Conservation (phyloP, 2,113 vertebrate genomes). For the Willisornis vidua region DNA sequence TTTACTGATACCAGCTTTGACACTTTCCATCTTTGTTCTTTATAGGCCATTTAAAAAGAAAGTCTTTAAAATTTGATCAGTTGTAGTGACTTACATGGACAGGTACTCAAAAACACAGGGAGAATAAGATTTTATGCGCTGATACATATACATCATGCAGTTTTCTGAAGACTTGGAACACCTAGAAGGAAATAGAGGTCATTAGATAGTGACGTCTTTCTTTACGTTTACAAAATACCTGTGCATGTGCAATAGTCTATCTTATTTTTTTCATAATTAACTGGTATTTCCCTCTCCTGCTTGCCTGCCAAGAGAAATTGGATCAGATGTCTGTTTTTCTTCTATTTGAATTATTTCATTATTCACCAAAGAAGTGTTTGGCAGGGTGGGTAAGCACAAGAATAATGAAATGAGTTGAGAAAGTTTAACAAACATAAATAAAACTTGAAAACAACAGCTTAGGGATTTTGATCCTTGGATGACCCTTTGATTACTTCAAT, state of each 20-base stretch:
- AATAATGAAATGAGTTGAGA: constrained; percentile 25
- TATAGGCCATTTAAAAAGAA: neutral
- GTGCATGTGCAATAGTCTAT: neutral
- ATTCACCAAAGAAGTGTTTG: neutral
- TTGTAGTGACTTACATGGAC: neutral
- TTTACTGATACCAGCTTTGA: neutral
- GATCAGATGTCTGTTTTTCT: neutral
- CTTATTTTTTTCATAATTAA: neutral
- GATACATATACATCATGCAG: neutral
- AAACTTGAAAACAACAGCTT: constrained; percentile 30
- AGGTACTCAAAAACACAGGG: neutral
- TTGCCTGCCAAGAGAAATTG: neutral
- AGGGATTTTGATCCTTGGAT: constrained; percentile 11
- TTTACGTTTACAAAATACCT: neutral
- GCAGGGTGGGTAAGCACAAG: neutral
- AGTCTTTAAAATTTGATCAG: neutral
- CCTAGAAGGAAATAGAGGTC: neutral
- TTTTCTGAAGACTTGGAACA: neutral
- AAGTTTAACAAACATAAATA: constrained; percentile 55
- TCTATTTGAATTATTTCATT: constrained; percentile 28
- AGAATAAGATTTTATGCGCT: neutral
- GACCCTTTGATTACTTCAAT: constrained; percentile 34
- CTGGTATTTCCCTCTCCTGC: neutral
- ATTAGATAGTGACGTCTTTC: neutral
- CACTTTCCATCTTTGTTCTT: constrained; percentile 18